Conservation (phyloP, 2,888 invertebrate genomes). For the Boloria selene region DNA sequence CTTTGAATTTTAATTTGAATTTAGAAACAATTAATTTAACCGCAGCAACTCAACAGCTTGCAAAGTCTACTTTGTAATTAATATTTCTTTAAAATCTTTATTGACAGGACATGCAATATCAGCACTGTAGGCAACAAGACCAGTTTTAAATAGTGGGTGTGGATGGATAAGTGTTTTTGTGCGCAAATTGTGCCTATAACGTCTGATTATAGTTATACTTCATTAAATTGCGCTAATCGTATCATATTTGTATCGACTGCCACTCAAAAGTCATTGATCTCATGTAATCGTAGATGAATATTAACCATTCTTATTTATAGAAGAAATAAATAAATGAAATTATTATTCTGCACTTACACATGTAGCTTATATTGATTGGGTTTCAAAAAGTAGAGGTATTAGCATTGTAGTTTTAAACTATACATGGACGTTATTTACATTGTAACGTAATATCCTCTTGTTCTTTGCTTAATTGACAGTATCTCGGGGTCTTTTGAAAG, state of each 20-base stretch:
- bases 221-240: constrained; percentile 26
- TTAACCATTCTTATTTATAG: constrained; percentile 3
- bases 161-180: constrained; percentile 11
- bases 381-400: too few relatives aligned
- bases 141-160: constrained; percentile 9
- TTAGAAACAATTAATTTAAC: too few relatives aligned
- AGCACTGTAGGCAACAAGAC: background rate
- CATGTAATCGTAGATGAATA: constrained; percentile 10
- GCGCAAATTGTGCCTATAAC: constrained; percentile 14
- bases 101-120: constrained; percentile 3
- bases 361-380: too few relatives aligned
- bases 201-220: constrained; percentile 21
- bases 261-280: constrained; percentile 25
- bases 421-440: too few relatives aligned
- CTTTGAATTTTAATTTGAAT: too few relatives aligned
- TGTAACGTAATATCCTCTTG: too few relatives aligned
- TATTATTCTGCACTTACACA: too few relatives aligned
- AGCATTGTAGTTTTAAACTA: too few relatives aligned
- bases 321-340: background rate
- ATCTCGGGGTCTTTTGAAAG: too few relatives aligned
- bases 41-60: background rate
- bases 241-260: constrained; percentile 25
- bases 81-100: background rate
- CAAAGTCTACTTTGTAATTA: background rate
- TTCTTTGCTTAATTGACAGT: too few relatives aligned